phyloP scores from a whole-genome alignment of 1,140 invertebrate genomes.

The Helicoverpa zea region DNA sequence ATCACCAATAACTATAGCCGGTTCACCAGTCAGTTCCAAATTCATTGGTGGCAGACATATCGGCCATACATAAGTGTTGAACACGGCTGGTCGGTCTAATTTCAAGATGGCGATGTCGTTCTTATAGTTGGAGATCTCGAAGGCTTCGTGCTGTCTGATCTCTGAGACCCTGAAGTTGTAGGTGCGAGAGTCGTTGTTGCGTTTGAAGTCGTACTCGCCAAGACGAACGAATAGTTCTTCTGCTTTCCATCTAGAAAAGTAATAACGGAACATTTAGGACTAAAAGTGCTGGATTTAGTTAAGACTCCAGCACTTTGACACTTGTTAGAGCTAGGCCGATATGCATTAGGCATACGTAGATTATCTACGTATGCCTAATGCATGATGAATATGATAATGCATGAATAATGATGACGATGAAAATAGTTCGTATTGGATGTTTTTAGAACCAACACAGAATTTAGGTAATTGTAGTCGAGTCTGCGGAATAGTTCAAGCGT shows the following conservation, averaged over 20 bases:
- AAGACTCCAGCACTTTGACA: too few relatives aligned
- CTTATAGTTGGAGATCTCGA: constrained; percentile 89
- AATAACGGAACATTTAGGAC: neutral
- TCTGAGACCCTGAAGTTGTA: constrained; percentile 89
- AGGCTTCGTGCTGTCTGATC: constrained; percentile 89
- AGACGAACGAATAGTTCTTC: constrained; percentile 90
- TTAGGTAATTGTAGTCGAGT: too few relatives aligned
- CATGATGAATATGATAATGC: too few relatives aligned
- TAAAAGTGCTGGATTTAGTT: too few relatives aligned
- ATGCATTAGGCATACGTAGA: too few relatives aligned
- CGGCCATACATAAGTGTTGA: constrained; percentile 94
- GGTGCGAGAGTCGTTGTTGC: constrained; percentile 88
- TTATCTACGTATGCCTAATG: too few relatives aligned
- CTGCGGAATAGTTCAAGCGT: too few relatives aligned
- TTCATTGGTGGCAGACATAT: constrained; percentile 92
- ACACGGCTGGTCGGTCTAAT: constrained; percentile 89
- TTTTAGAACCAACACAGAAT: too few relatives aligned
- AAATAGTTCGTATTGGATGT: too few relatives aligned
- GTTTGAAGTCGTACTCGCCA: constrained; percentile 93
- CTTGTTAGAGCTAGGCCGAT: too few relatives aligned
- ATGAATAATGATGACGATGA: too few relatives aligned
- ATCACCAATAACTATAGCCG: constrained; percentile 90
- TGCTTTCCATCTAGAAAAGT: constrained; percentile 85
- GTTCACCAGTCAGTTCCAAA: constrained; percentile 88
- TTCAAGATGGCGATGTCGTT: constrained; percentile 94